A percentile compares a stretch with the other conserved stretches of the same genome.
Evolutionary conservation across 2,113 vertebrate species (phyloP).

Genomic region (Myrmecobius fasciatus): DNA sequence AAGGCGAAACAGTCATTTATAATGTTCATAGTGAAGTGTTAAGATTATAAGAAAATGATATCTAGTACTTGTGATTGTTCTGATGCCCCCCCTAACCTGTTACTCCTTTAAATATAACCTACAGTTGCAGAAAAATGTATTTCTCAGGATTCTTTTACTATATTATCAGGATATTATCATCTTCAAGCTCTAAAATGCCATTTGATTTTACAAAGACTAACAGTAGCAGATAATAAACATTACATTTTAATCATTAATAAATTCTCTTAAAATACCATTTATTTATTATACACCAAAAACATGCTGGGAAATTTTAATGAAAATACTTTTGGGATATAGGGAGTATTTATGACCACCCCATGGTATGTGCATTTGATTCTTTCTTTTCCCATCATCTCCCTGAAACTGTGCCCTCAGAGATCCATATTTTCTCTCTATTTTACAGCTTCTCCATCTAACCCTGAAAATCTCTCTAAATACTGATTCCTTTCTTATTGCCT

Average conservation of each 20-base stretch:
- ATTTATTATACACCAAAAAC: neutral
- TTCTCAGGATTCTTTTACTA: neutral
- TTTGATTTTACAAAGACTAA: constrained; percentile 27
- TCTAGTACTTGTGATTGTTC: constrained; percentile 83
- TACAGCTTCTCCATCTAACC: neutral
- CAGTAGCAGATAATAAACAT: neutral
- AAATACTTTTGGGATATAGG: neutral
- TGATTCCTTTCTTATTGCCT: neutral
- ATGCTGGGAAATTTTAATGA: neutral
- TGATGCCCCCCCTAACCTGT: constrained; percentile 79
- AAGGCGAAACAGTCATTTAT: constrained; percentile 92
- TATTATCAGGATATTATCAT: neutral
- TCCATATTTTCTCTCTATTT: neutral
- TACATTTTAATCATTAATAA: constrained; percentile 8
- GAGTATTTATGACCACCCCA: neutral
- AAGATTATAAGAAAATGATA: constrained; percentile 86
- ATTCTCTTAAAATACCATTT: neutral
- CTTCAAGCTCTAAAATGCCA: neutral
- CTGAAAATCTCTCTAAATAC: neutral
- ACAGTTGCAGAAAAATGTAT: constrained; percentile 32
- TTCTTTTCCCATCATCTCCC: neutral
- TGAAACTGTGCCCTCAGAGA: neutral
- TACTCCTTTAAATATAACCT: constrained; percentile 74
- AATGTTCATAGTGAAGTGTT: constrained; percentile 89
- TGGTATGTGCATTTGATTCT: neutral